phyloP scores from a whole-genome alignment of 2,797 vertebrate genomes.

The Streptopelia turtur region DNA sequence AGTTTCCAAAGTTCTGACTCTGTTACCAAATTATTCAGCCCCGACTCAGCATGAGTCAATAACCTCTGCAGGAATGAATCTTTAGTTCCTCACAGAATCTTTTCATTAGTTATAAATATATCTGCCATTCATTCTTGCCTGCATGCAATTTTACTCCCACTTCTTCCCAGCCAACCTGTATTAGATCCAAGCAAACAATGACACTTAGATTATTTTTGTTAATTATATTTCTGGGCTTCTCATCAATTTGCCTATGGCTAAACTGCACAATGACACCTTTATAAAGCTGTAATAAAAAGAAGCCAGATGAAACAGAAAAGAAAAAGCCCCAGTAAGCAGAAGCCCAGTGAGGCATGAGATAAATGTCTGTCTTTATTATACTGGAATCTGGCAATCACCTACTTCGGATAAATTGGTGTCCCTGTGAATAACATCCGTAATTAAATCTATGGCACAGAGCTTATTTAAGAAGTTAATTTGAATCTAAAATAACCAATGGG shows the following conservation, averaged over 20 bases:
- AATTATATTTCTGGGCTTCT: not conserved
- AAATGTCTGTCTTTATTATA: not conserved
- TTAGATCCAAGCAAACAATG: not conserved
- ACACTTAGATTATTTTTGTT: not conserved
- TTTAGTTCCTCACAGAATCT: not conserved
- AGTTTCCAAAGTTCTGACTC: not conserved
- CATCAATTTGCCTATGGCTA: not conserved
- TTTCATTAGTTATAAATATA: constrained; percentile 36
- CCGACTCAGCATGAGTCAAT: not conserved
- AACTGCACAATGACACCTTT: constrained; percentile 3
- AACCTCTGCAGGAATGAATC: not conserved
- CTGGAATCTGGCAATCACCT: not conserved
- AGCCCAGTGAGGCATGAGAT: not conserved
- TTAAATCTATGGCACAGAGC: not conserved
- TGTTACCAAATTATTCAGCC: not conserved
- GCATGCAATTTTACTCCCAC: not conserved
- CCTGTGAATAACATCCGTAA: not conserved
- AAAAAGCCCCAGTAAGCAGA: not conserved
- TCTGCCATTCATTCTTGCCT: constrained; percentile 5
- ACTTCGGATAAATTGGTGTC: not conserved
- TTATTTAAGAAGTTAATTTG: not conserved
- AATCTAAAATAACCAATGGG: not conserved
- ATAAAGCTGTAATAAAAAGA: not conserved
- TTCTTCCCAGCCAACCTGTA: not conserved
- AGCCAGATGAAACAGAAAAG: not conserved